Base-by-base conservation (phyloP, 1,140 invertebrate species). In the Bombus vancouverensis region DNA sequence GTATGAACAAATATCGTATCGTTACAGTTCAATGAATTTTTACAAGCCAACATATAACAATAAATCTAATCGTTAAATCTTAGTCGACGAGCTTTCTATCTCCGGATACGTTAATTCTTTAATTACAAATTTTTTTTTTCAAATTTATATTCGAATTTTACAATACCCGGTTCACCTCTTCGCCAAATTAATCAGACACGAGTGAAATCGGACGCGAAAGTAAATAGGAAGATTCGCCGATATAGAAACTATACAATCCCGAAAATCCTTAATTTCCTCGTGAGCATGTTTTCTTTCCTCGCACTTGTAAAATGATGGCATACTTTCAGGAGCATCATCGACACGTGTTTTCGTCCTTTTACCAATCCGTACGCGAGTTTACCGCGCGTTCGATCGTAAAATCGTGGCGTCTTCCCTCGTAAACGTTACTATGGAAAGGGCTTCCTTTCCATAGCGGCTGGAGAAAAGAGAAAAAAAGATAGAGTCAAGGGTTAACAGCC, bases 361-460 rank as follows among this genome's bases (percentile, higher is more conserved):
- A 10, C 1, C 70, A 42, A 71, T 71, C 10, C 37, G 70, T 42
- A 72, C 25, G 34, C 39, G 37, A 39, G 70, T 72, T 72, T 15
- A 37, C 37, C 10, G 22, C 39, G 37, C 13, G 39, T 73, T 70
- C 25, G 85, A 71, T 91, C 90, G 88, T 92, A 92, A 92, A 92
- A 79, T 83, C 65, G 66, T 22, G 42, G 81, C 74, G 76, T 88
- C 88, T 66, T 72, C 72, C 83, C 71, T 92, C 88, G 77, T 91
- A 92, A 92, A 92, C 87, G 88, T 91, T 72, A 15, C 37, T 65
- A 39, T 22, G 39, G 66, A 87, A 65, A 81, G 8, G 4, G n/a
- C 39, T 77, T 34, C 57, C 66, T 88, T 80, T 68, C 65, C 25
- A 10, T 42, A 22, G 28, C 12, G 0, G 70, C 0, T 2, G 25